These are phyloP conservation scores for Drosophila erecta DNA, from an alignment of 1,140 invertebrate species.

Conservation along the genomic window DNA sequence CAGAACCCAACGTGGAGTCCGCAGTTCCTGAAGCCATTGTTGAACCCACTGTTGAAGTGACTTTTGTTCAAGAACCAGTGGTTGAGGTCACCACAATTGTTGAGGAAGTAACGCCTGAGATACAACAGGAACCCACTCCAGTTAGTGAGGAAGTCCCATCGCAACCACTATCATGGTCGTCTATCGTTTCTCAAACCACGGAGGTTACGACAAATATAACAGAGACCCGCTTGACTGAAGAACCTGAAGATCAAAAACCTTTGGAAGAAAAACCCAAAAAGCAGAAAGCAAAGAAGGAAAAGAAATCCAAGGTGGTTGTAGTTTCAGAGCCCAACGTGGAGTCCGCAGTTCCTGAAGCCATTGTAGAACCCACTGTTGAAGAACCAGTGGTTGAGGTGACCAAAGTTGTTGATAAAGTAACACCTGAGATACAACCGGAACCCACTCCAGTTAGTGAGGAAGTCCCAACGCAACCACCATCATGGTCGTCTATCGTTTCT, in stretches of 20 bases:
- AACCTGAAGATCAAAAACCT: neutral
- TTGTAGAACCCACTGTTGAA: neutral
- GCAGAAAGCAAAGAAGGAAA: neutral
- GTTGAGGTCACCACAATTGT: neutral
- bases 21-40: neutral
- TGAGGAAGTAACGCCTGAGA: neutral
- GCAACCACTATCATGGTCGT: constrained; percentile 4
- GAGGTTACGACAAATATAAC: neutral
- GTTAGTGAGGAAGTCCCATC: neutral
- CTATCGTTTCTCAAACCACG: constrained; percentile 7
- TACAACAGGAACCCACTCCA: neutral
- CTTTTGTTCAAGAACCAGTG: neutral
- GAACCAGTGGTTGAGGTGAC: neutral
- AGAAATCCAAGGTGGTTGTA: neutral
- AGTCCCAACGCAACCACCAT: neutral
- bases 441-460: neutral
- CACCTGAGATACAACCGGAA: neutral
- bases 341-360: neutral
- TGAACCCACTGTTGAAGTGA: neutral
- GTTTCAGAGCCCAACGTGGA: neutral
- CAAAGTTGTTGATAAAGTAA: neutral
- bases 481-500: constrained; percentile 26
- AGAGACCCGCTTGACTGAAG: neutral
- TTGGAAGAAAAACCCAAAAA: constrained; percentile 1
- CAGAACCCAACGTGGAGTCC: neutral